Conservation (phyloP, 92 coral and sea anemone species). For the Porites cylindrica region DNA sequence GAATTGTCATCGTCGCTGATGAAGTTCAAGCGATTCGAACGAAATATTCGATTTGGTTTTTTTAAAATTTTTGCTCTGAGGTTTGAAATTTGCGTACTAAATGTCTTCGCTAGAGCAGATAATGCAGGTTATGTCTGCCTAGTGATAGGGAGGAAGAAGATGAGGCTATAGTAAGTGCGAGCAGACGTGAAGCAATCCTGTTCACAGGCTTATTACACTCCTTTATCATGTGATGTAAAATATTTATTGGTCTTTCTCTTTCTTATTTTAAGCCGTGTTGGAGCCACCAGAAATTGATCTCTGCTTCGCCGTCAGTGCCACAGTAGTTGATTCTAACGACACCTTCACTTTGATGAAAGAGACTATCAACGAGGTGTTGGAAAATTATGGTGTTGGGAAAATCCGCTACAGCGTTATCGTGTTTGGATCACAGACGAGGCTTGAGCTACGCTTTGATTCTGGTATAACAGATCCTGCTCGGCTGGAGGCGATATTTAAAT, state of each 20-base stretch:
- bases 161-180: too few species aligned
- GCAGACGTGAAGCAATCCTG: too few species aligned
- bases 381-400: slow-evolving; percentile 59
- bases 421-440: slow-evolving; percentile 67
- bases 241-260: not conserved
- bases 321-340: slow-evolving; percentile 56
- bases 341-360: slow-evolving; percentile 77
- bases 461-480: slow-evolving; percentile 39
- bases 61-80: too few species aligned
- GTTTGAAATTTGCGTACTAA: too few species aligned
- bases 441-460: slow-evolving; percentile 41
- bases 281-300: slow-evolving; percentile 76
- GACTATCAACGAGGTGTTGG: slow-evolving; percentile 64
- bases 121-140: too few species aligned
- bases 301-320: slow-evolving; percentile 77
- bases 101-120: too few species aligned
- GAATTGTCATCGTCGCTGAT: too few species aligned
- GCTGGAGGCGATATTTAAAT: slow-evolving; percentile 50
- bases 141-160: too few species aligned
- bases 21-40: too few species aligned
- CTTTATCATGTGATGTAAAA: not conserved
- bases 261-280: slow-evolving; percentile 21
- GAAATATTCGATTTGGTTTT: too few species aligned
- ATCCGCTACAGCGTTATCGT: slow-evolving; percentile 75
- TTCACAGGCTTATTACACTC: too few species aligned